These are phyloP conservation scores for Clunio marinus DNA, from an alignment of 2,888 invertebrate genomes.

Conservation along the genomic window DNA sequence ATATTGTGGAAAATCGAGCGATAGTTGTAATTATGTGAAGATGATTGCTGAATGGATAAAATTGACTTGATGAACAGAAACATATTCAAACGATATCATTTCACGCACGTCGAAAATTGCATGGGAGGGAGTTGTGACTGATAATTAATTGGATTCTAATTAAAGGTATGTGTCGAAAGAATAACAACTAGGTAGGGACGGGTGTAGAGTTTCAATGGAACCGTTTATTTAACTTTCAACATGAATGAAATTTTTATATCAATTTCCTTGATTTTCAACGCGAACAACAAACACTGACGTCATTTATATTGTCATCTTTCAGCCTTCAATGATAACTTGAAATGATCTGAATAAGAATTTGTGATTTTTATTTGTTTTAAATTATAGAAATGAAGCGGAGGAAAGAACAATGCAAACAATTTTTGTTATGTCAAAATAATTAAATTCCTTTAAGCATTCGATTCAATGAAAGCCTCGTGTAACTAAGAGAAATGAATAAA, in stretches of 20 bases:
- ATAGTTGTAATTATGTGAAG: constrained; percentile 28
- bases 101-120: background rate
- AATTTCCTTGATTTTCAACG: background rate
- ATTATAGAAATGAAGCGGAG: background rate
- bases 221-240: background rate
- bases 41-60: constrained; percentile 3
- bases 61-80: constrained; percentile 34
- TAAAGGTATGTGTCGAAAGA: constrained; percentile 5
- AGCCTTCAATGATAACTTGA: no score
- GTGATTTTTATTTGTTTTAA: constrained; percentile 14
- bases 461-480: background rate
- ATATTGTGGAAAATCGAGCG: background rate
- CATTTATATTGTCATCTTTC: no score
- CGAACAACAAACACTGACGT: background rate
- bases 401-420: background rate
- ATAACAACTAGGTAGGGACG: background rate
- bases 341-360: no score
- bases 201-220: no score
- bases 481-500: background rate
- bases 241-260: background rate
- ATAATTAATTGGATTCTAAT: constrained; percentile 31
- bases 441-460: constrained; percentile 18
- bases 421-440: constrained; percentile 2
- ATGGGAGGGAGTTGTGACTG: constrained; percentile 7
- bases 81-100: no score